A percentile compares a stretch with the other conserved stretches of the same genome.
Conservation (phyloP, 2,797 vertebrate species). For the Sarcophilus harrisii region DNA sequence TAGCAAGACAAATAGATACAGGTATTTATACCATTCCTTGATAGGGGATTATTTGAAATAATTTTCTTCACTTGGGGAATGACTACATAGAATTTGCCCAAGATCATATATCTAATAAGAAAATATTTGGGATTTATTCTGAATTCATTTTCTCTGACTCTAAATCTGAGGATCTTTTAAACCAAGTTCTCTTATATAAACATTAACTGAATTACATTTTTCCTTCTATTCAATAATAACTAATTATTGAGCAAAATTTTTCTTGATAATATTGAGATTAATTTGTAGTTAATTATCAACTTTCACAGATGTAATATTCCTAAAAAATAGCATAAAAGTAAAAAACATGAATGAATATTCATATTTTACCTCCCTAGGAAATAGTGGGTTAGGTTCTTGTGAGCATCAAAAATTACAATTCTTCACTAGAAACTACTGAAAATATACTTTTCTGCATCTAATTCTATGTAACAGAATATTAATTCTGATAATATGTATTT, state of each 20-base stretch:
- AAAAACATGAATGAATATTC: neutral
- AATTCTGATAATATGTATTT: neutral
- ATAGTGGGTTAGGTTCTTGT: neutral
- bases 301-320: neutral
- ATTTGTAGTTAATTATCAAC: neutral
- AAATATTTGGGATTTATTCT: neutral
- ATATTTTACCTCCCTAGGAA: neutral
- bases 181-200: neutral
- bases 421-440: neutral
- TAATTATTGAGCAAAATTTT: neutral
- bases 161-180: neutral
- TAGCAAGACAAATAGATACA: neutral
- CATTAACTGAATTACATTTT: neutral
- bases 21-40: neutral
- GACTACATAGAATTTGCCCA: neutral
- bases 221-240: neutral
- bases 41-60: neutral
- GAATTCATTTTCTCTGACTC: neutral
- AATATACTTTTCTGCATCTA: neutral
- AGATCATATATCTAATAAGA: neutral
- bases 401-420: neutral
- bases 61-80: neutral
- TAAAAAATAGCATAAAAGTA: neutral
- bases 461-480: neutral
- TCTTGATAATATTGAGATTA: neutral